phyloP scores from a whole-genome alignment of 2,113 vertebrate species.

The Otus sunia region DNA sequence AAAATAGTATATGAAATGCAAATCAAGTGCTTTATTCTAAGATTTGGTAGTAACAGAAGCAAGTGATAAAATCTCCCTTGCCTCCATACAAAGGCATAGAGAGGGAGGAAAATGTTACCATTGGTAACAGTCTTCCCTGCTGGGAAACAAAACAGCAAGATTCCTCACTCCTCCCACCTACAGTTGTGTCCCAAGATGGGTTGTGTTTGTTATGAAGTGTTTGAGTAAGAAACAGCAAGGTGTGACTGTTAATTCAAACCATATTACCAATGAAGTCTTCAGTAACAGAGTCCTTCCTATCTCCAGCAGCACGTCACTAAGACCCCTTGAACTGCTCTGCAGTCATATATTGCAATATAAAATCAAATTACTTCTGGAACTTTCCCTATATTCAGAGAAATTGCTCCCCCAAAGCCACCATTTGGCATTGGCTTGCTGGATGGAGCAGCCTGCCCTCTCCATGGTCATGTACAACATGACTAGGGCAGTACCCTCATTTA shows the following conservation, averaged over 20 bases:
- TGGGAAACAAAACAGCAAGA: background rate
- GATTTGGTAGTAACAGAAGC: background rate
- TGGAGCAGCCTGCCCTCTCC: background rate
- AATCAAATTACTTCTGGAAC: background rate
- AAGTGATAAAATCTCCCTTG: constrained; percentile 21
- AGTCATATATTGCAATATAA: background rate
- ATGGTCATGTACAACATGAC: background rate
- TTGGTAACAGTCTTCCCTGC: background rate
- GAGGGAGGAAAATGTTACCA: background rate
- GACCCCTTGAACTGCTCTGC: background rate
- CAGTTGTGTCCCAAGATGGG: background rate
- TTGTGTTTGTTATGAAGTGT: background rate
- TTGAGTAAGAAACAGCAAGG: background rate
- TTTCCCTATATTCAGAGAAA: background rate
- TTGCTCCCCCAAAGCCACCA: background rate
- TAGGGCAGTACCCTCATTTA: background rate
- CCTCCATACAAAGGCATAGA: constrained; percentile 28
- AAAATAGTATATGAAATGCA: constrained; percentile 38
- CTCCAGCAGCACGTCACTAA: background rate
- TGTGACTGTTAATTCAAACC: background rate
- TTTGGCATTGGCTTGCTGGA: background rate
- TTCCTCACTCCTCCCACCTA: background rate
- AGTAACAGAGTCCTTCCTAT: background rate
- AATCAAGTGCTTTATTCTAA: background rate
- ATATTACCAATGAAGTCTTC: background rate